Evolutionary conservation across 2,113 vertebrate genomes (phyloP).

Genomic region (Arenaria interpres): DNA sequence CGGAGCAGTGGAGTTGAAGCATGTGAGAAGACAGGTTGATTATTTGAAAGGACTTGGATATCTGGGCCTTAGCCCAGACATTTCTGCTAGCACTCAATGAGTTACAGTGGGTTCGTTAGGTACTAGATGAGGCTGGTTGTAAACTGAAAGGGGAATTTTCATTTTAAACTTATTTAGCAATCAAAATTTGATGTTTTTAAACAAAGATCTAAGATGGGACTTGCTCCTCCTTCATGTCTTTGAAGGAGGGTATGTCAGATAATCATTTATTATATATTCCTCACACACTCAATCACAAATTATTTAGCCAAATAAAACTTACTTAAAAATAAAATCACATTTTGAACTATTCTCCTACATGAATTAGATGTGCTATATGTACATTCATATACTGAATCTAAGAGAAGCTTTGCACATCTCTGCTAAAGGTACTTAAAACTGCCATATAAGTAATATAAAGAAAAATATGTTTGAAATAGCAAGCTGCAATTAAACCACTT

Average conservation of each 20-base stretch:
- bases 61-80: neutral
- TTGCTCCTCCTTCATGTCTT: neutral
- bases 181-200: neutral
- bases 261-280: neutral
- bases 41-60: neutral
- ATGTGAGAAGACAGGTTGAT: neutral
- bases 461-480: neutral
- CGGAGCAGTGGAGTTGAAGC: rapidly evolving
- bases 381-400: neutral
- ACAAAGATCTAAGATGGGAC: neutral
- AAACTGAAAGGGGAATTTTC: neutral
- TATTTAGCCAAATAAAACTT: neutral
- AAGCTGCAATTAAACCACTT: neutral
- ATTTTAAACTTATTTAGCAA: neutral
- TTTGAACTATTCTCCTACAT: neutral
- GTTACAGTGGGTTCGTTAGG: neutral
- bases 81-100: neutral
- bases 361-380: neutral
- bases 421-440: neutral
- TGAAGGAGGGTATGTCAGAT: neutral
- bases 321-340: neutral
- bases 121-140: neutral
- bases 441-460: neutral
- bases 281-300: neutral
- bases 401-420: neutral